Evolutionary conservation across 2,113 vertebrate genomes (phyloP).

Genomic region (Turnix velox): DNA sequence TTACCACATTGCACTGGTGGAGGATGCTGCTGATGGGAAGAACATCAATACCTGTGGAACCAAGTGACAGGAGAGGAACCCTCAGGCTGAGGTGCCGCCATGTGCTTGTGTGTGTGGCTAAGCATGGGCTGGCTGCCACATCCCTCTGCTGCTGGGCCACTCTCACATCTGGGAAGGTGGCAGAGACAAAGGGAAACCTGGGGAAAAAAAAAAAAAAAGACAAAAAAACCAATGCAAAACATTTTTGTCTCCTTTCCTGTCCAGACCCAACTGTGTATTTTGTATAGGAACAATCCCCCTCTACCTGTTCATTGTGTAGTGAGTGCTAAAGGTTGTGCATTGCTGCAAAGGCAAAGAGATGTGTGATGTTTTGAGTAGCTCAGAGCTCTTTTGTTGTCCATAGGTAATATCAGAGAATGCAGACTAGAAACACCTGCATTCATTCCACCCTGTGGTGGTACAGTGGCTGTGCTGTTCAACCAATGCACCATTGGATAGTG

Average conservation of each 20-base stretch:
- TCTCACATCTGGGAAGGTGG: neutral
- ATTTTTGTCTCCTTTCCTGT: neutral
- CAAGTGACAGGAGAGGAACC: conserved; percentile 70
- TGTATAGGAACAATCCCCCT: neutral
- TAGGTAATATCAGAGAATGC: neutral
- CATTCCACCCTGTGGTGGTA: neutral
- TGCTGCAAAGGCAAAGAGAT: neutral
- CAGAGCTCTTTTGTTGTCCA: conserved; percentile 19
- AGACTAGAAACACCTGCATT: conserved; percentile 30
- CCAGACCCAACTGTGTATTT: neutral
- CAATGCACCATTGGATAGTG: neutral
- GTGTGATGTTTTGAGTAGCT: neutral
- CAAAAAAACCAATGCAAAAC: neutral
- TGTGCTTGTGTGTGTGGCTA: neutral
- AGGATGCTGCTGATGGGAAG: conserved; percentile 88
- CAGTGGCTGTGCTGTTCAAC: neutral
- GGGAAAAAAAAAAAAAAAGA: neutral
- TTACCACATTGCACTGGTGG: conserved; percentile 90
- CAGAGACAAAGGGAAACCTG: conserved; percentile 16
- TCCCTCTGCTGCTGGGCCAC: neutral
- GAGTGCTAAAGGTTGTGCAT: neutral
- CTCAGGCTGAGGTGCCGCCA: neutral
- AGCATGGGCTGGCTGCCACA: neutral
- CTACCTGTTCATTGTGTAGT: neutral
- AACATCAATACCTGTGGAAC: conserved; percentile 93